Conservation (phyloP, 2,888 invertebrate genomes). For the Leucophenga montana region DNA sequence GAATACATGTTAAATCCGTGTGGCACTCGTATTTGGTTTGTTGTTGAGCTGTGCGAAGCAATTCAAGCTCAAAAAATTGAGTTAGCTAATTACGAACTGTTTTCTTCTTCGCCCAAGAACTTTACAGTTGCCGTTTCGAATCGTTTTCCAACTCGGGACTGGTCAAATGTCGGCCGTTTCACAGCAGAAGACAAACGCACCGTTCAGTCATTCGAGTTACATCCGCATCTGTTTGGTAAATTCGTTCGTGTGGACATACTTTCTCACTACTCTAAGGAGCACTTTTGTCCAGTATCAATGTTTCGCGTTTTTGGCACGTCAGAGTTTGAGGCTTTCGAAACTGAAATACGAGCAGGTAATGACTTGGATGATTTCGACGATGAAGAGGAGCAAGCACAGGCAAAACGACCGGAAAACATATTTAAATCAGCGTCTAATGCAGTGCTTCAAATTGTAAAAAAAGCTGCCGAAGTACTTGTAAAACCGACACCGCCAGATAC, state of each 20-base stretch:
- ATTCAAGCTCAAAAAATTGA: constrained; percentile 96
- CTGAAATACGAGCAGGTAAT: constrained; percentile 82
- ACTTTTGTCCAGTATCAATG: constrained; percentile 97
- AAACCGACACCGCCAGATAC: constrained; percentile 76
- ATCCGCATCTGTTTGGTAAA: constrained; percentile 88
- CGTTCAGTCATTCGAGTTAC: constrained; percentile 88
- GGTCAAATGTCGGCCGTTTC: constrained; percentile 91
- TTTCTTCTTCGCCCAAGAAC: constrained; percentile 96
- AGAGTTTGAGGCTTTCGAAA: constrained; percentile 91
- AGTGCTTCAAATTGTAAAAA: constrained; percentile 92
- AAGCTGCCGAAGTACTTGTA: constrained; percentile 89
- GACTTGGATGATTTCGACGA: constrained; percentile 82
- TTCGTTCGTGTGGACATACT: constrained; percentile 92
- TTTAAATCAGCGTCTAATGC: constrained; percentile 92
- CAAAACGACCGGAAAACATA: constrained; percentile 77
- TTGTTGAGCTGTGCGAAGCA: constrained; percentile 97
- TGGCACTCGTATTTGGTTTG: constrained; percentile 93
- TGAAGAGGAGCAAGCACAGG: constrained; percentile 69
- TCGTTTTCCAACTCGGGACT: constrained; percentile 92
- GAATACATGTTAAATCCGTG: constrained; percentile 99
- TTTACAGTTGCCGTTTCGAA: constrained; percentile 91
- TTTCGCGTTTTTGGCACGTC: constrained; percentile 95
- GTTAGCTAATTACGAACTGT: constrained; percentile 97
- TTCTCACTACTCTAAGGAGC: constrained; percentile 96
- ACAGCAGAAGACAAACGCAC: constrained; percentile 89